Evolutionary conservation across 1,140 invertebrate species (phyloP).

Genomic region (Sinella curviseta): DNA sequence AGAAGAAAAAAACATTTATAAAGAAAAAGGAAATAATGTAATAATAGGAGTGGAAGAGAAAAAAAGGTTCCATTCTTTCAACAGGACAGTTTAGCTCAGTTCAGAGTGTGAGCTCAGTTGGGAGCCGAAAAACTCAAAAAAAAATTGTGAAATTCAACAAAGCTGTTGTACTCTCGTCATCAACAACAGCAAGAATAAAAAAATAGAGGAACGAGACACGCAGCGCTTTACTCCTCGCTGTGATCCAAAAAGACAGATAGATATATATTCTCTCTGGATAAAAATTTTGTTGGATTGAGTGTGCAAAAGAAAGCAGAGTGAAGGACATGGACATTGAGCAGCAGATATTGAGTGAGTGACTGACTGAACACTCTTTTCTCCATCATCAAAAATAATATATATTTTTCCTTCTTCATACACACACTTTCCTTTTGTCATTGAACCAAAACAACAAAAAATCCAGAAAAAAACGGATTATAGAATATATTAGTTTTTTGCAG

Average conservation of each 20-base stretch:
- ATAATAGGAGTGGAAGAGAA: too few species aligned
- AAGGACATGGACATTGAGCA: neutral
- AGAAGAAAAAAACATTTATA: neutral
- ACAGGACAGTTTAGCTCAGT: neutral
- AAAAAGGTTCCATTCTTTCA: too few species aligned
- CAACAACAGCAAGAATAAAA: neutral
- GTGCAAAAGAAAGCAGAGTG: neutral
- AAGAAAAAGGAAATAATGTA: too few species aligned
- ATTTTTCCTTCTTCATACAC: neutral
- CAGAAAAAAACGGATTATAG: neutral
- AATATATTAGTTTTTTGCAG: neutral
- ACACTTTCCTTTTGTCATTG: neutral
- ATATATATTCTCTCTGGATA: neutral
- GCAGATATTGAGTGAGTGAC: neutral
- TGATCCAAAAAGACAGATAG: neutral
- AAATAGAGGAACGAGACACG: neutral
- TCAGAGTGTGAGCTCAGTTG: neutral
- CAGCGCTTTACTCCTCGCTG: constrained; percentile 9
- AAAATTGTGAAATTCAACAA: neutral
- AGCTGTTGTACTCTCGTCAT: neutral
- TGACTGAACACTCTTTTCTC: too few species aligned
- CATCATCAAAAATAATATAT: too few species aligned
- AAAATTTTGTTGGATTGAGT: neutral
- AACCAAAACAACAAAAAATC: neutral
- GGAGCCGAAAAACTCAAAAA: neutral